Evolutionary conservation across 2,797 vertebrate species (phyloP), one percentile per base, ranked within the genome.

Genomic region (Etheostoma perlongum): DNA sequence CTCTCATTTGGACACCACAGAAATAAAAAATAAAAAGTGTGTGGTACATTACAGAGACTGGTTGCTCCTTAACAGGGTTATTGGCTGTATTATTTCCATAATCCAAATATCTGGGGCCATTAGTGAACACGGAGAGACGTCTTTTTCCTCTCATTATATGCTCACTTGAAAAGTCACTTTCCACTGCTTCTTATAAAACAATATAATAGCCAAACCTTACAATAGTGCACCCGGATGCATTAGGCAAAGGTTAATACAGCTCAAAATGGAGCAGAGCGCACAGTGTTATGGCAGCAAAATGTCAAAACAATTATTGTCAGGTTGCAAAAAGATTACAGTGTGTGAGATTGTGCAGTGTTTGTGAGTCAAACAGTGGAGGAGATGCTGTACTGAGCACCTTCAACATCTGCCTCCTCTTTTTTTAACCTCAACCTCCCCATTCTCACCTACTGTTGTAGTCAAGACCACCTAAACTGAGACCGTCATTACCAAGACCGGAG

Each of bases 271-370:
- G 62, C 67, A 59, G 47, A n/a, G 59, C 51, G 18, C 57, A 62
- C 62, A 72, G 69, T 55, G 74, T 73, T 73, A 79, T 11, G 46
- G 73, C 64, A 18, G 49, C 65, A 57, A 88, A 91, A 89, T 90
- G 89, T 85, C 85, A 92, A 77, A 73, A 78, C 89, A 87, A 88
- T 93, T 89, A 89, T 74, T 77, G 79, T 42, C 58, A 63, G 75
- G 40, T 21, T 64, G 74, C 33, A 66, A 68, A 49, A 70, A 77
- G 74, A 84, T 30, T 61, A 63, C 76, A 72, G 52, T 21, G 1
- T 42, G 36, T 2, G 48, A 74, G 44, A 48, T 19, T 51, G 61
- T 36, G 63, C 12, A 6, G 42, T 9, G 21, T 65, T 66, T 82
- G 60, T 49, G 66, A 79, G 77, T 67, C 57, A 54, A 75, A 49